phyloP scores from a whole-genome alignment of 2,797 vertebrate species.

The Knipowitschia caucasica region DNA sequence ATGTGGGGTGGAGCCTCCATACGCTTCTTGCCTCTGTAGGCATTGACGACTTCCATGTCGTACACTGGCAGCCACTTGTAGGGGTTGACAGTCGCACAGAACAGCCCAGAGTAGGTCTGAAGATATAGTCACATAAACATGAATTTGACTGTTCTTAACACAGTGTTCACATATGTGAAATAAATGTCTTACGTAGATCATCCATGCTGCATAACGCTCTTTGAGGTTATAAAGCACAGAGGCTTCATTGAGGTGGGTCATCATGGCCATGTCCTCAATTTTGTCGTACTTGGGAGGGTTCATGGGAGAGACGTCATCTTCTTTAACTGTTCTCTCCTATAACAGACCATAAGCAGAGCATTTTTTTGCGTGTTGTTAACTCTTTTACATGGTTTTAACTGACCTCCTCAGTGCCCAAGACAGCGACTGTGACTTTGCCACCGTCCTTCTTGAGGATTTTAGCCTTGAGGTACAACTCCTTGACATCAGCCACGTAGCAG shows the following conservation, averaged over 20 bases:
- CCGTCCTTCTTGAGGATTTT: constrained; percentile 74
- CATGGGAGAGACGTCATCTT: constrained; percentile 67
- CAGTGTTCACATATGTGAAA: not conserved
- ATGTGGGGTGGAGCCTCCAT: constrained; percentile 59
- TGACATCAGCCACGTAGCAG: constrained; percentile 74
- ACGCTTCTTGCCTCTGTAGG: constrained; percentile 58
- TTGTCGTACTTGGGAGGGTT: constrained; percentile 91
- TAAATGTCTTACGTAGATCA: constrained; percentile 71
- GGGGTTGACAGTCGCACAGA: constrained; percentile 83
- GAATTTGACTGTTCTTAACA: not conserved
- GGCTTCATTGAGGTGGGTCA: constrained; percentile 87
- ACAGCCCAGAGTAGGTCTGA: constrained; percentile 86
- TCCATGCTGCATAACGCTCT: constrained; percentile 73
- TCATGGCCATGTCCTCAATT: constrained; percentile 95
- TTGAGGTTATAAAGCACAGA: constrained; percentile 73
- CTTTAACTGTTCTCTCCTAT: constrained; percentile 54
- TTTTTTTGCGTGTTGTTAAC: no score
- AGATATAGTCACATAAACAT: no score
- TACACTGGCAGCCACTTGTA: constrained; percentile 84
- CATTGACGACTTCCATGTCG: constrained; percentile 23
- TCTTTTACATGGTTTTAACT: no score
- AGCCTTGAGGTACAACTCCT: constrained; percentile 84
- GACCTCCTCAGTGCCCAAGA: constrained; percentile 74
- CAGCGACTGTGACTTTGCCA: constrained; percentile 84
- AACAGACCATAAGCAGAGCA: constrained; percentile 9